Conservation (phyloP, 2,113 vertebrate genomes). For the Loxodonta africana region DNA sequence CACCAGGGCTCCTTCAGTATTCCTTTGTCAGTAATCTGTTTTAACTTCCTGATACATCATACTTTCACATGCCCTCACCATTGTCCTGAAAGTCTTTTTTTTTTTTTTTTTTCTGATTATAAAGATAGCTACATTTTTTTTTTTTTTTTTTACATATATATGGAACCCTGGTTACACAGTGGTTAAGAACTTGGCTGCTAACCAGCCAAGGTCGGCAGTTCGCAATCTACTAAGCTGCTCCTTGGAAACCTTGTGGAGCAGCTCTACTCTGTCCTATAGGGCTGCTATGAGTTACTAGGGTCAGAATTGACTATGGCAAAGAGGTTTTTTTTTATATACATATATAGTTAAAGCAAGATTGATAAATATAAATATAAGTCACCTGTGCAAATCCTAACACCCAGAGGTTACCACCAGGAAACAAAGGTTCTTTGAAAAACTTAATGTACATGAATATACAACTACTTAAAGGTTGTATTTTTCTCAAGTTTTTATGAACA, state of each 20-base stretch:
- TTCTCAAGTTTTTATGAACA: not conserved
- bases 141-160: not conserved
- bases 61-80: not conserved
- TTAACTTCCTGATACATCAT: too few relatives aligned
- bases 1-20: too few relatives aligned
- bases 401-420: not conserved
- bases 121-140: not conserved
- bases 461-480: not conserved
- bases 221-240: too few relatives aligned
- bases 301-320: too few relatives aligned
- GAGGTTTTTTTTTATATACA: too few relatives aligned
- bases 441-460: not conserved
- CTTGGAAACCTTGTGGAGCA: too few relatives aligned
- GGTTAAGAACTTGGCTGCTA: too few relatives aligned
- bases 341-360: not conserved
- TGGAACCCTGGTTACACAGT: not conserved
- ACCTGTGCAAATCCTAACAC: not conserved
- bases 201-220: too few relatives aligned
- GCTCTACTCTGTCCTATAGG: too few relatives aligned
- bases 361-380: not conserved
- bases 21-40: too few relatives aligned
- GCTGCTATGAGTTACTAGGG: too few relatives aligned
- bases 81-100: not conserved
- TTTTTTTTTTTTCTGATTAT: not conserved
- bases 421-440: not conserved